phyloP scores from a whole-genome alignment of 1,140 invertebrate genomes.

The Amphibalanus amphitrite region DNA sequence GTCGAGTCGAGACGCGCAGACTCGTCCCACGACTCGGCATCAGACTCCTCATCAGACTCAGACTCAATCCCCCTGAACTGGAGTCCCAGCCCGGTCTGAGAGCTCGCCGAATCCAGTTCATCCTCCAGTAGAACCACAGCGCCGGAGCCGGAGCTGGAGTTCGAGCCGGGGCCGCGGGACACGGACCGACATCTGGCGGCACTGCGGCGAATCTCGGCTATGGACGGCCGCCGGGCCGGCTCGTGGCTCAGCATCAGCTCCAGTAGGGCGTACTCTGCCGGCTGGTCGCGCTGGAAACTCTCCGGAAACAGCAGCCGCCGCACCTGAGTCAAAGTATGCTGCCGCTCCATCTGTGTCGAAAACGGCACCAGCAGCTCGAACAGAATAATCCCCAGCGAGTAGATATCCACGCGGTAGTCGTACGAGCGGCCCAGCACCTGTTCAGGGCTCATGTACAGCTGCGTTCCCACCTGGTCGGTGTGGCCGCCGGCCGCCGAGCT shows the following conservation, averaged over 20 bases:
- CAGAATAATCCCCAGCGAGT: constrained; percentile 81
- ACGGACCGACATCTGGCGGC: not conserved
- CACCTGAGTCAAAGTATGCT: constrained; percentile 39
- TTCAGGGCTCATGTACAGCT: constrained; percentile 94
- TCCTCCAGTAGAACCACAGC: not conserved
- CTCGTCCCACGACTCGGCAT: too few species aligned
- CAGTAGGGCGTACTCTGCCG: constrained; percentile 54
- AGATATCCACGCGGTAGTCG: constrained; percentile 92
- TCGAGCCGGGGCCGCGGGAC: not conserved
- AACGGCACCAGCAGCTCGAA: constrained; percentile 83
- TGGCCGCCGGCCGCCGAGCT: constrained; percentile 49
- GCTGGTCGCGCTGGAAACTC: constrained; percentile 42
- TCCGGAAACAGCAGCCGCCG: constrained; percentile 48
- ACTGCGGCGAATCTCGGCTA: constrained; percentile 43
- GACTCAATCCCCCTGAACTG: not conserved
- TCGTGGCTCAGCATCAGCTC: constrained; percentile 53
- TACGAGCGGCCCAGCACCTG: constrained; percentile 45
- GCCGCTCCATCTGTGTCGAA: constrained; percentile 71
- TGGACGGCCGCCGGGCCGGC: constrained; percentile 53
- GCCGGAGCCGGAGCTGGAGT: too few species aligned
- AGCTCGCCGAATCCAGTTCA: not conserved
- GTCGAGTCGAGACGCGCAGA: not conserved
- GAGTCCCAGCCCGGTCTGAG: not conserved
- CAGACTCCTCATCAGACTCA: not conserved
- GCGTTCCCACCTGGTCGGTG: constrained; percentile 63